Evolutionary conservation across 2,888 invertebrate species (phyloP), one percentile per base, ranked within the genome.

Genomic region (Melinaea menophilus): DNA sequence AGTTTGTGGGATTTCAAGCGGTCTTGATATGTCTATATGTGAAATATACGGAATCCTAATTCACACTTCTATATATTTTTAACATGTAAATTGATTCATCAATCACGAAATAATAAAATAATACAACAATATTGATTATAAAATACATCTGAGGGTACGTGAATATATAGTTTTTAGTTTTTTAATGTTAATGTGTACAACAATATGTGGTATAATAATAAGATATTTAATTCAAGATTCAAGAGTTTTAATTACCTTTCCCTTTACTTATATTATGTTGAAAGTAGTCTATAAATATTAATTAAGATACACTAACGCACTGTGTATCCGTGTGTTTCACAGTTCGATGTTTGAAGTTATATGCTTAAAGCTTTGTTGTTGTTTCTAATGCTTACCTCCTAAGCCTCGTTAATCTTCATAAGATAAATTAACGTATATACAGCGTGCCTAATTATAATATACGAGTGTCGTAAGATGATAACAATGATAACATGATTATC

Each of bases 331-430:
- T 70, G 34, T 68, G 57, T 69, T 62, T 45, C 64, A 63, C 31
- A 13, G 37, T 63, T 64, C 63, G 63, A 70, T 62, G 68, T 68
- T 68, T 69, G 62, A 70, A 71, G 66, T 70, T 70, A 68, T 67
- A 62, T 66, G 69, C 66, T 71, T 66, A 67, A 67, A 65, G 66
- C 65, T 64, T 65, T 66, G 71, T 69, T 70, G 68, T 70, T 71
- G 66, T 68, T 69, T 63, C 58, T 59, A 67, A 56, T 66, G 67
- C 67, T 66, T 61, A 64, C 58, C 64, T 63, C 59, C 69, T 70
- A 69, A 66, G 62, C 65, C 64, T 71, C 71, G 70, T 71, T 71
- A 68, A 71, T 71, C 70, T 73, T 69, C 69, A 72, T 70, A 63
- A 69, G 65, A 70, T 66, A 65, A 71, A 67, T 70, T 71, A 67